Evolutionary conservation across 2,113 vertebrate species (phyloP).

Genomic region (Pangasianodon hypophthalmus): DNA sequence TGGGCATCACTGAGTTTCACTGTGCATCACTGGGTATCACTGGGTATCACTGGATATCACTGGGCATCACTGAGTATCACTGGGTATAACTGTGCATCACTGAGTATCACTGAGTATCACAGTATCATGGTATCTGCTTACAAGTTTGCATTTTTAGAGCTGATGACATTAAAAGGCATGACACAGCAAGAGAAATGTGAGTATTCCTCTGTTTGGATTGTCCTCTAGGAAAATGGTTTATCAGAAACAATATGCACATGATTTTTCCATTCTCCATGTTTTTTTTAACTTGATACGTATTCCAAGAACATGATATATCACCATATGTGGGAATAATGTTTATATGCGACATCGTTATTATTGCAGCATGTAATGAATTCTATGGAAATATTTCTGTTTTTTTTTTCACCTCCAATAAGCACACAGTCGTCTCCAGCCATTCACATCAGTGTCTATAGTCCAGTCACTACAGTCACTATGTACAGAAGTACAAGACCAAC

Average conservation of each 20-base stretch:
- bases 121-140: neutral
- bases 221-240: neutral
- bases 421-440: neutral
- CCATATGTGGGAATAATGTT: no score
- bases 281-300: neutral
- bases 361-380: neutral
- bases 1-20: no score
- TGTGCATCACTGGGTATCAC: no score
- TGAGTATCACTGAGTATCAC: no score
- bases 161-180: neutral
- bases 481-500: neutral
- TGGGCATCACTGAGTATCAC: no score
- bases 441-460: neutral
- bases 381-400: neutral
- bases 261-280: neutral
- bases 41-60: no score
- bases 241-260: neutral
- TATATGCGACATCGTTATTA: neutral
- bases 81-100: no score
- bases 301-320: neutral
- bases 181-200: neutral
- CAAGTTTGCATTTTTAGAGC: neutral
- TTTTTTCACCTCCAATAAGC: neutral
- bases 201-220: neutral
- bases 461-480: neutral